These are phyloP conservation scores for Neofelis nebulosa DNA, from an alignment of 2,113 vertebrate species.

Conservation along the genomic window DNA sequence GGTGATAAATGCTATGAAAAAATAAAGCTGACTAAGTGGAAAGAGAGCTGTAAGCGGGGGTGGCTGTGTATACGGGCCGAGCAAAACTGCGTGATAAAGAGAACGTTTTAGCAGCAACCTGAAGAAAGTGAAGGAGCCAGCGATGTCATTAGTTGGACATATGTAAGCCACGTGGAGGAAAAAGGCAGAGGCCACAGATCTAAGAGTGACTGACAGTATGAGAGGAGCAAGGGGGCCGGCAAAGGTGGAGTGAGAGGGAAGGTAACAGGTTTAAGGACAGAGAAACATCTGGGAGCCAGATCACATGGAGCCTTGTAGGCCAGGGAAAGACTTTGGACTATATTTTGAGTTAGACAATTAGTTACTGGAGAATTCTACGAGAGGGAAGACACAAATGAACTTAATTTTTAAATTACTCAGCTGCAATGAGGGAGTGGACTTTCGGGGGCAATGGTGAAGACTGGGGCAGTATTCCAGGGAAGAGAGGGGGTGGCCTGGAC, in stretches of 20 bases:
- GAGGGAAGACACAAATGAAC: background rate
- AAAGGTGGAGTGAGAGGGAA: background rate
- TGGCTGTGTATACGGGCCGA: background rate
- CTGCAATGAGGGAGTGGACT: background rate
- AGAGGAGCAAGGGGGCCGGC: background rate
- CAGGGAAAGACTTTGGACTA: background rate
- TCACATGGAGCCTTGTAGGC: background rate
- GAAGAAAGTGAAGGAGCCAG: background rate
- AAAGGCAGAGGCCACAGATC: background rate
- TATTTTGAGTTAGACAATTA: background rate
- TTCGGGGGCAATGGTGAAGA: background rate
- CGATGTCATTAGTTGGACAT: background rate
- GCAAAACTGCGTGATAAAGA: background rate
- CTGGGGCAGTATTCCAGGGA: fast-evolving
- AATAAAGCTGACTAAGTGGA: background rate
- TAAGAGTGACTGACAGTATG: background rate
- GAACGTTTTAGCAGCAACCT: background rate
- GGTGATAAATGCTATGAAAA: background rate
- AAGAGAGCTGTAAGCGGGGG: background rate
- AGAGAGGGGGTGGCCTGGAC: background rate
- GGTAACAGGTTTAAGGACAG: background rate
- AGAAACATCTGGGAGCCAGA: background rate
- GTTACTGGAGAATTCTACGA: background rate
- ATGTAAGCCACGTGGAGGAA: background rate
- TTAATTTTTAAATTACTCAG: background rate